Base-by-base conservation (phyloP, 2,797 vertebrate genomes). In the Urosaurus nigricauda region DNA sequence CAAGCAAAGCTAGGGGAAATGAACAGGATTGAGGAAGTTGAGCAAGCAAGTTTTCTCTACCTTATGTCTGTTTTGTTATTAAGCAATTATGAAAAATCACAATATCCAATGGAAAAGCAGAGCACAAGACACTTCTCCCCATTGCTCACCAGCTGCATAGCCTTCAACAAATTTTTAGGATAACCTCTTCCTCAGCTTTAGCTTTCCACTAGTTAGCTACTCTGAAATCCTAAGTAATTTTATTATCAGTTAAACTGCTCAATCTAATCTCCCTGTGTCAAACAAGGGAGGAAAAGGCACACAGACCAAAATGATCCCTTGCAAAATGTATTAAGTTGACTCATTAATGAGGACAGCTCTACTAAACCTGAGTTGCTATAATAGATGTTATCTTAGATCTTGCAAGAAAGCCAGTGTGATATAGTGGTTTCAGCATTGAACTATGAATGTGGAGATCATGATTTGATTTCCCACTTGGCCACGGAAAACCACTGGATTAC, bases 51-150 rank as follows among this genome's bases (percentile, higher is more conserved):
- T 37, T 79, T 47, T 70, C 37, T 84, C 74, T 71, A 92, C 80
- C 47, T 80, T 87, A 51, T 77, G 65, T 78, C 40, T n/a, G 26
- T 77, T 35, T 83, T n/a, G 16, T n/a, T 83, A 53, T 58, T 60
- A 60, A 40, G 12, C 29, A 3, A 5, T 56, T 32, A 47, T 79
- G 19, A 70, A 70, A 2, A 60, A n/a, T 56, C 56, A 63, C 71
- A 82, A 40, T 53, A 35, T 6, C 65, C 35, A 56, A 17, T 74
- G 47, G 2, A 26, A 82, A 63, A 77, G 43, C 32, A 60, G 29
- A 60, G 47, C 29, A 24, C 32, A 74, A 51, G 29, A 35, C 7
- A 37, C 43, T 70, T 26, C 24, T 53, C 11, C 13, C 58, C 21
- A 17, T 29, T 70, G 53, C 70, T 79, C 75, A 79, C 47, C 8